Conservation (phyloP, 2,797 vertebrate species). For the Enteromius afrohamiltoni region DNA sequence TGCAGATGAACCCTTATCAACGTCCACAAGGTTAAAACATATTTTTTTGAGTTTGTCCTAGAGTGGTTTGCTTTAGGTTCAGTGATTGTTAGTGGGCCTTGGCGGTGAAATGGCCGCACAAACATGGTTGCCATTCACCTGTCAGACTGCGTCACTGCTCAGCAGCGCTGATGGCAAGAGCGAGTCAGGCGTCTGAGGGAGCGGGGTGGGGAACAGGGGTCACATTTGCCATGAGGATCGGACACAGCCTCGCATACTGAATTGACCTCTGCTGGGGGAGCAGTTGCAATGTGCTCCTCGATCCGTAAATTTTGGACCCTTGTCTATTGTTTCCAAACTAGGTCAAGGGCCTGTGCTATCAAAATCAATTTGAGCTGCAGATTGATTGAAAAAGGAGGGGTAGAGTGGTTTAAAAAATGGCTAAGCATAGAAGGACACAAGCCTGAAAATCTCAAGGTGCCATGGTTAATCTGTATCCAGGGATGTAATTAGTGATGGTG, state of each 20-base stretch:
- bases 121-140: conserved; percentile 75
- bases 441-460: conserved; percentile 68
- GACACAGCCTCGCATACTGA: conserved; percentile 32
- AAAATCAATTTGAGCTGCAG: conserved; percentile 71
- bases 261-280: conserved; percentile 39
- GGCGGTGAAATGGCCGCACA: conserved; percentile 70
- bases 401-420: conserved; percentile 58
- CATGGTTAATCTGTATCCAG: conserved; percentile 63
- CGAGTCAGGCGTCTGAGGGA: conserved; percentile 67
- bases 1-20: background rate
- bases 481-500: conserved; percentile 61
- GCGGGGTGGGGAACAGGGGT: conserved; percentile 64
- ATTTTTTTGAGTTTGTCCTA: conserved; percentile 49
- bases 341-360: conserved; percentile 76
- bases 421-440: conserved; percentile 74
- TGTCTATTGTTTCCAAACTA: conserved; percentile 82
- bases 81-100: conserved; percentile 75
- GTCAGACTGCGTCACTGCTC: conserved; percentile 80
- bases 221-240: conserved; percentile 59
- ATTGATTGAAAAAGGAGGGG: conserved; percentile 69
- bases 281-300: conserved; percentile 47
- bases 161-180: conserved; percentile 76
- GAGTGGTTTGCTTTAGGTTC: conserved; percentile 57
- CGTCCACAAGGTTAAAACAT: conserved; percentile 52
- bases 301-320: conserved; percentile 77